Conservation (phyloP, 1,140 invertebrate genomes). For the Panagrolaimus sp. region DNA sequence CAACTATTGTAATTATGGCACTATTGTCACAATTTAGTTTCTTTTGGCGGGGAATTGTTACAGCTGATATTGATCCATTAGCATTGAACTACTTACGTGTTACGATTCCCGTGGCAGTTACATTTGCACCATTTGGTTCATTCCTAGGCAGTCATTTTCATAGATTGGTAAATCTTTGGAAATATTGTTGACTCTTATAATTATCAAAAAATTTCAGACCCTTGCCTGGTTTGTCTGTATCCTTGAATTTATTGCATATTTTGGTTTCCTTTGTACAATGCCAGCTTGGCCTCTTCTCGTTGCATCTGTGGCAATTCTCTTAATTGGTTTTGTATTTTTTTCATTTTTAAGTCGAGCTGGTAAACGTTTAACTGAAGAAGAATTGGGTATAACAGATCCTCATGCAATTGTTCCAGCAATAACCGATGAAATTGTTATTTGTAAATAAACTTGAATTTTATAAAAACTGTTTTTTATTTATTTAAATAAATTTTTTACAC, state of each 20-base stretch:
- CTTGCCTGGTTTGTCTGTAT: conserved; percentile 19
- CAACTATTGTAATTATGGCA: conserved; percentile 39
- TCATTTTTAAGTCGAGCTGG: too few relatives aligned
- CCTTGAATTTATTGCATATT: conserved; percentile 31
- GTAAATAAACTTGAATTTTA: too few relatives aligned
- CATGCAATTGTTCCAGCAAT: too few relatives aligned
- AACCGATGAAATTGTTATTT: too few relatives aligned
- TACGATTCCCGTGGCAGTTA: conserved; percentile 27
- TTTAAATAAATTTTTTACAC: conserved; percentile 21
- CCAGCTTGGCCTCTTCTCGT: conserved; percentile 4
- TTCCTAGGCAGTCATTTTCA: conserved; percentile 39
- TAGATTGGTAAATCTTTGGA: conserved; percentile 29
- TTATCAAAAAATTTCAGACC: too few relatives aligned
- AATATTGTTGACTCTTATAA: too few relatives aligned
- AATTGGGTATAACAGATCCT: too few relatives aligned
- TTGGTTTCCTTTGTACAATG: conserved; percentile 19
- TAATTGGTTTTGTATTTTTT: too few relatives aligned
- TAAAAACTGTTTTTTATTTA: too few relatives aligned
- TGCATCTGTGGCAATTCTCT: too few relatives aligned
- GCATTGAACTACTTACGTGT: conserved; percentile 25
- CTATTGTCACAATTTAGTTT: conserved; percentile 24
- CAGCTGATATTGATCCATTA: conserved; percentile 14
- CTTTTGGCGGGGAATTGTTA: conserved; percentile 32
- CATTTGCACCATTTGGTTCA: conserved; percentile 30
- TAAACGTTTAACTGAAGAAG: too few relatives aligned